Percentiles rank a stretch among this genome's conserved stretches.
phyloP scores from a whole-genome alignment of 2,797 vertebrate species.

The Prunella strophiata region DNA sequence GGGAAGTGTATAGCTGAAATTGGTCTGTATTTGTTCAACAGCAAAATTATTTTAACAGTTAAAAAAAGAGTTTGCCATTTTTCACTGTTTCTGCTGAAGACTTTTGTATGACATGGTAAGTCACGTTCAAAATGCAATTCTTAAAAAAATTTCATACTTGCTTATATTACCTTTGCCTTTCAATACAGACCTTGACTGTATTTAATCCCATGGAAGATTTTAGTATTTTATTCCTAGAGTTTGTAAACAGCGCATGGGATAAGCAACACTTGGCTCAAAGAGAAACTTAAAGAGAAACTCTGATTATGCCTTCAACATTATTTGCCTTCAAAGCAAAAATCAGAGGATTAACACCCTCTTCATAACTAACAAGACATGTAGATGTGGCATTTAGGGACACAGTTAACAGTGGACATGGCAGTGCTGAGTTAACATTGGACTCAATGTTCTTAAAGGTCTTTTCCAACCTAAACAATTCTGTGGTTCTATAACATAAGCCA shows the following conservation, averaged over 20 bases:
- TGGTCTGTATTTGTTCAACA: background rate
- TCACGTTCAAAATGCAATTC: background rate
- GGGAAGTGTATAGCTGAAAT: background rate
- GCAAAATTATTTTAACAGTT: background rate
- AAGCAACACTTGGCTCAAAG: background rate
- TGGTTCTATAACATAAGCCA: constrained; percentile 12
- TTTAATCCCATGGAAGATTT: background rate
- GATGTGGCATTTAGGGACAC: background rate
- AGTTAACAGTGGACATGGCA: background rate
- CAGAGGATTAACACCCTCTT: background rate
- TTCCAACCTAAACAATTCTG: background rate
- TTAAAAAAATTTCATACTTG: background rate
- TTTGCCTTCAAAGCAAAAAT: constrained; percentile 4
- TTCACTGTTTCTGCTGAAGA: background rate
- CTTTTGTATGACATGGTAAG: background rate
- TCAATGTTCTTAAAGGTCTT: background rate
- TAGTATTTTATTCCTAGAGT: background rate
- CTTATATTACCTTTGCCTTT: background rate
- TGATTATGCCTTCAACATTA: background rate
- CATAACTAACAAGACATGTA: background rate
- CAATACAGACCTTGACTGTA: background rate
- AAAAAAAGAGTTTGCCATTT: background rate
- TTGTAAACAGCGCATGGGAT: background rate
- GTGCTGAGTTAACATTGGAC: background rate
- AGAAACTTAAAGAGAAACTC: background rate